phyloP scores from a whole-genome alignment of 2,797 vertebrate genomes.

The Oophaga sylvatica region DNA sequence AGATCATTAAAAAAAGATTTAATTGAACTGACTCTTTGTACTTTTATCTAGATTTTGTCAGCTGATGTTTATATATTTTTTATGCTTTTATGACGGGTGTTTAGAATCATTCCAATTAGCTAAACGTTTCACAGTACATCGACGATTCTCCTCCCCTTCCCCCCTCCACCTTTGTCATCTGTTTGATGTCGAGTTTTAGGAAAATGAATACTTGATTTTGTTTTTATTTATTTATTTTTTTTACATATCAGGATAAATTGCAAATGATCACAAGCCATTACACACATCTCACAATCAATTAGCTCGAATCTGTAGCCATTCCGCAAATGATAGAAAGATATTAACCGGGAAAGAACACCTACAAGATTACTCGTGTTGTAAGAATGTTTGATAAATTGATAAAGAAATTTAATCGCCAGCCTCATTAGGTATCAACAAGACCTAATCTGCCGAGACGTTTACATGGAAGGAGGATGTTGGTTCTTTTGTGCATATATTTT shows the following conservation, averaged over 20 bases:
- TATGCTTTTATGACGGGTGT: background rate
- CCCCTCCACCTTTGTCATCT: background rate
- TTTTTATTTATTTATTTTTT: constrained; percentile 13
- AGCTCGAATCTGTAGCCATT: constrained; percentile 70
- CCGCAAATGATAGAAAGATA: constrained; percentile 71
- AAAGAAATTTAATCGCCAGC: constrained; percentile 73
- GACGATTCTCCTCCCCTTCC: background rate
- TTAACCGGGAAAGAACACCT: constrained; percentile 74
- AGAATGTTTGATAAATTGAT: constrained; percentile 78
- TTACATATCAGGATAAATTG: constrained; percentile 55
- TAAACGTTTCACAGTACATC: constrained; percentile 2
- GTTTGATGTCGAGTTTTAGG: constrained; percentile 7
- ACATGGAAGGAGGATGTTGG: constrained; percentile 65
- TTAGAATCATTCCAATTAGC: constrained; percentile 21
- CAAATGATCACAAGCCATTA: constrained; percentile 59
- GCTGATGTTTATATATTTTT: background rate
- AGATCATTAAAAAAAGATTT: constrained; percentile 14
- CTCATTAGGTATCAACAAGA: constrained; percentile 74
- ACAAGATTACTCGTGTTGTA: constrained; percentile 72
- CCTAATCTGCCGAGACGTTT: constrained; percentile 72
- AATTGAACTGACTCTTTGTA: constrained; percentile 9
- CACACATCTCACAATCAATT: constrained; percentile 66
- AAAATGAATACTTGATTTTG: constrained; percentile 2
- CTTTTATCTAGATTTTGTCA: constrained; percentile 5
- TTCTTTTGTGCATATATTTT: constrained; percentile 61